These are phyloP conservation scores for Montipora cactus DNA, from an alignment of 64 coral and sea anemone genomes.

Conservation along the genomic window DNA sequence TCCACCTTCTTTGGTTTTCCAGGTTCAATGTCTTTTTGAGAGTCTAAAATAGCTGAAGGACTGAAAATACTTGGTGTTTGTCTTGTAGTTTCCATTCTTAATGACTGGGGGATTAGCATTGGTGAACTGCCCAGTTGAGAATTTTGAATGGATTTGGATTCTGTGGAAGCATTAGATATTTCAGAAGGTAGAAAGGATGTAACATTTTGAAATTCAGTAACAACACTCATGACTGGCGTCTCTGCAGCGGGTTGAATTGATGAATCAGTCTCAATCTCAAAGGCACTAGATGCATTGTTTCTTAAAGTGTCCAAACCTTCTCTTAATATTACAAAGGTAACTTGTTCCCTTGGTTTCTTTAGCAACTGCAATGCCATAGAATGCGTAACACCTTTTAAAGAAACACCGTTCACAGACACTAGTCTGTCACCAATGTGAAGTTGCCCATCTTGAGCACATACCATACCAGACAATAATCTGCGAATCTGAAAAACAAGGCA, in stretches of 20 bases:
- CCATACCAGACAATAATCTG: conserved; percentile 78
- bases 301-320: conserved; percentile 18
- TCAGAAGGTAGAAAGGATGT: neutral
- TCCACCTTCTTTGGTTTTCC: neutral
- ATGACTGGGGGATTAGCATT: neutral
- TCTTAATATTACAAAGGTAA: conserved; percentile 80
- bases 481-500: conserved; percentile 62
- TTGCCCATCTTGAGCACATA: conserved; percentile 76
- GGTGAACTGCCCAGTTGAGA: neutral
- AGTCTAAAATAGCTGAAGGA: neutral
- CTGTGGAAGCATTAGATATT: neutral
- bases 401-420: conserved; percentile 75
- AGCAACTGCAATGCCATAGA: conserved; percentile 86
- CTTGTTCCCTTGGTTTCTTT: conserved; percentile 81
- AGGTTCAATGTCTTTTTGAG: neutral
- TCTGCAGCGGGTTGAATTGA: neutral
- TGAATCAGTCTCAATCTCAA: neutral
- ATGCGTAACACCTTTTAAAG: conserved; percentile 72
- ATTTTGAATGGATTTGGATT: neutral
- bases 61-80: neutral
- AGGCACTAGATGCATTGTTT: neutral
- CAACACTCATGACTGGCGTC: neutral
- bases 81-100: neutral
- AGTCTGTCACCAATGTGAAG: conserved; percentile 69
- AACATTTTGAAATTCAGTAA: neutral